Evolutionary conservation across 2,113 vertebrate genomes (phyloP).

Genomic region (Willisornis vidua): DNA sequence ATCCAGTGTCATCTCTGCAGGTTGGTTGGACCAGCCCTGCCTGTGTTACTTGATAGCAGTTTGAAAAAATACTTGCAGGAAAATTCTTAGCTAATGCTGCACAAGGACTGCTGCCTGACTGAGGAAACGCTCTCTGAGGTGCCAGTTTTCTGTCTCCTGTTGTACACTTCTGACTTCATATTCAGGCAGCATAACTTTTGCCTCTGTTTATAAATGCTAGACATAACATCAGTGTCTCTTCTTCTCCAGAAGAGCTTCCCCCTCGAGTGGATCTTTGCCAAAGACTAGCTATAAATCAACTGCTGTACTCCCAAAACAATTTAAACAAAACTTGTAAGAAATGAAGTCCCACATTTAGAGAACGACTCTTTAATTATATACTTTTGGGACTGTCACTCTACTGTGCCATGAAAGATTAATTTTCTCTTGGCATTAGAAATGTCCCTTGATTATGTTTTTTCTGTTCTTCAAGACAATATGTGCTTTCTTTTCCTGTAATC

Average conservation of each 20-base stretch:
- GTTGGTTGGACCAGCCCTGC: not conserved
- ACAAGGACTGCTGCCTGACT: not conserved
- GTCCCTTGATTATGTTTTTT: not conserved
- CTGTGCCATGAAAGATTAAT: not conserved
- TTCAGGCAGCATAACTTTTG: not conserved
- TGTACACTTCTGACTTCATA: not conserved
- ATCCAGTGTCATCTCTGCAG: not conserved
- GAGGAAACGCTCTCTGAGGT: not conserved
- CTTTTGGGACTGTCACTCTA: not conserved
- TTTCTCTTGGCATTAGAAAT: not conserved
- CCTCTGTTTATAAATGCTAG: not conserved
- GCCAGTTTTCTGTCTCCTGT: not conserved
- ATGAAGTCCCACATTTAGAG: not conserved
- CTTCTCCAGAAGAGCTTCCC: not conserved
- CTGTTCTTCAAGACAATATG: not conserved
- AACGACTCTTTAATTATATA: not conserved
- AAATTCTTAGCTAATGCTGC: not conserved
- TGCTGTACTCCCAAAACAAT: not conserved
- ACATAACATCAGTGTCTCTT: not conserved
- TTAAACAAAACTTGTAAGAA: not conserved
- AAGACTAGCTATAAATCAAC: not conserved
- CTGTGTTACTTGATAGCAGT: not conserved
- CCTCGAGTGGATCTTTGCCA: not conserved
- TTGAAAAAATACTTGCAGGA: not conserved
- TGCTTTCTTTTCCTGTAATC: not conserved